Base-by-base conservation (phyloP, 2,113 vertebrate genomes). In the Tursiops truncatus region DNA sequence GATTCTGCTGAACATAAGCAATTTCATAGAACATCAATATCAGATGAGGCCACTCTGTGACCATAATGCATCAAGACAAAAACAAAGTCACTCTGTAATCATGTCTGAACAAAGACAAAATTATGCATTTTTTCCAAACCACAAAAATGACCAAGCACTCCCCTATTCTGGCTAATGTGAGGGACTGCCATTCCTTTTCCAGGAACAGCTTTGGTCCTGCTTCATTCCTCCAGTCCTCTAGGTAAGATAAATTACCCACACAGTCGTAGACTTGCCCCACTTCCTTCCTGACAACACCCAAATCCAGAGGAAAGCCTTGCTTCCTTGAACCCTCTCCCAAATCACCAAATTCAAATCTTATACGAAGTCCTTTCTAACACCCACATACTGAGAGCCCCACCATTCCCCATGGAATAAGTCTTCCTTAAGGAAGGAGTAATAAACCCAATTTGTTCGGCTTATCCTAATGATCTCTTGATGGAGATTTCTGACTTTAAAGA, bases 401-500 rank as follows among this genome's bases (percentile, higher is more conserved):
- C 53, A 33, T 56, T 77, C 11, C 31, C 15, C 62, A n/a, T 0
- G 8, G 17, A 50, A 3, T 18, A 67, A 60, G 33, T 53, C 74
- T 60, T 91, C 63, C 80, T 33, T 44, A 8, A 50, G 10, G 26
- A 21, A 15, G 44, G 17, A 89, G 31, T 81, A 81, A 56, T 36
- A n/a, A 82, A 87, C 17, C 6, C 41, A 85, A 71, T 13, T 58
- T 53, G 10, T 14, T 83, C 36, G 47, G 67, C 44, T 63, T 63
- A 47, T 28, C 60, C 41, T 70, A 31, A 36, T 44, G 11, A n/a
- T 68, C 50, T 79, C 26, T 56, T 20, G 6, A 26, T 56, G 3
- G n/a, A 95, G 25, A 95, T 77, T 14, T 86, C 92, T 73, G 71
- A 76, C 58, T 89, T 94, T 84, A 80, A 89, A 80, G 36, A 56